Evolutionary conservation across 1,140 invertebrate species (phyloP).

Genomic region (Meteorus sp.): DNA sequence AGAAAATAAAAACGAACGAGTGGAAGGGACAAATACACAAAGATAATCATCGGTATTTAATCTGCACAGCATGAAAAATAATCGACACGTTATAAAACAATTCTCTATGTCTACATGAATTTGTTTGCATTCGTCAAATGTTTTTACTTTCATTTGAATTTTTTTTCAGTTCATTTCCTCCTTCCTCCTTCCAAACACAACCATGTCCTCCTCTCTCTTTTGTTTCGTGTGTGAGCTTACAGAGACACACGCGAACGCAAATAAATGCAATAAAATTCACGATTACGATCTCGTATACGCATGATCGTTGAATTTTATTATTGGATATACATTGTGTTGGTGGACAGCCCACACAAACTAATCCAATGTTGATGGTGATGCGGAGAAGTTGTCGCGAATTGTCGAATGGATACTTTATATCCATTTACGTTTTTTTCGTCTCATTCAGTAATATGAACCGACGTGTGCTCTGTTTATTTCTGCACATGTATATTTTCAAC

Average conservation of each 20-base stretch:
- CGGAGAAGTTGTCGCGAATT: background rate
- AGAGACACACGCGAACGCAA: background rate
- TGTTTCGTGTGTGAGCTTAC: no score
- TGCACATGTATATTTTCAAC: no score
- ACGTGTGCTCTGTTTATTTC: no score
- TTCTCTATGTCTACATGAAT: constrained; percentile 3
- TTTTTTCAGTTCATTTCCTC: constrained; percentile 8
- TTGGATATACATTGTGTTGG: no score
- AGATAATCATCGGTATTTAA: constrained; percentile 16
- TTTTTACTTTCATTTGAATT: background rate
- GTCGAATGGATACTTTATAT: constrained; percentile 15
- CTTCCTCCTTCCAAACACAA: no score
- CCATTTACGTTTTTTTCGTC: constrained; percentile 6
- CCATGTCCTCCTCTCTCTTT: no score
- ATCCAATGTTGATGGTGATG: background rate
- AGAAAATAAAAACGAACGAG: background rate
- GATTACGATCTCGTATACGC: constrained; percentile 15
- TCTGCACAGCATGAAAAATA: background rate
- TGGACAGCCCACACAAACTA: no score
- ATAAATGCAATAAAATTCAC: constrained; percentile 20
- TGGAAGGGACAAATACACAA: background rate
- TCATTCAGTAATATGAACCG: constrained; percentile 1
- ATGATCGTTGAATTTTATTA: constrained; percentile 28
- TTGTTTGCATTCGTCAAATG: constrained; percentile 1
- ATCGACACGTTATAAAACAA: constrained; percentile 15